phyloP scores from a whole-genome alignment of 2,888 invertebrate genomes.

The Scaptomyza tumidula region DNA sequence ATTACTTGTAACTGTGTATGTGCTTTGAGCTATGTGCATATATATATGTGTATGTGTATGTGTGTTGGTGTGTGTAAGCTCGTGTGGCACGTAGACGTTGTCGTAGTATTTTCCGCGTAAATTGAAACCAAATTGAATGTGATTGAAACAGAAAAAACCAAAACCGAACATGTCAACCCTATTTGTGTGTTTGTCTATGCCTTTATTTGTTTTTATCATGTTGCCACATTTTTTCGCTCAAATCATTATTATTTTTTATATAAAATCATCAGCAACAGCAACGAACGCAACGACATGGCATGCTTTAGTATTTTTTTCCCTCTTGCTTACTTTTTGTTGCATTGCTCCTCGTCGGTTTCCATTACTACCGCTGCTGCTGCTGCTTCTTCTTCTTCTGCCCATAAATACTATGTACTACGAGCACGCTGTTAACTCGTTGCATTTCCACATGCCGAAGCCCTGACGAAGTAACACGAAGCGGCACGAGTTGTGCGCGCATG shows the following conservation, averaged over 20 bases:
- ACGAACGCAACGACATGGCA: slow-evolving; percentile 63
- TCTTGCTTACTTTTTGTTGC: slow-evolving; percentile 36
- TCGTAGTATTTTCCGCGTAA: slow-evolving; percentile 80
- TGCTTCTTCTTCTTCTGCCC: slow-evolving; percentile 57
- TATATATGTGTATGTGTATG: slow-evolving; percentile 13
- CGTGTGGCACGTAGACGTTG: slow-evolving; percentile 62
- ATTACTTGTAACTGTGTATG: slow-evolving; percentile 4
- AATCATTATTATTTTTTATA: slow-evolving; percentile 56
- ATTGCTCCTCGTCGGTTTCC: slow-evolving; percentile 40
- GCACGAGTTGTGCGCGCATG: slow-evolving; percentile 73
- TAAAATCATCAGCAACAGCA: slow-evolving; percentile 20
- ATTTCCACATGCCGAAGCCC: slow-evolving; percentile 56
- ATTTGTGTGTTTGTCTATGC: slow-evolving; percentile 25
- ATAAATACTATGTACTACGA: slow-evolving; percentile 71
- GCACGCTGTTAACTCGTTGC: slow-evolving; percentile 61
- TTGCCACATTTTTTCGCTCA: slow-evolving; percentile 42
- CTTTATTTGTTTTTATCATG: slow-evolving; percentile 36
- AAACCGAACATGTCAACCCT: slow-evolving; percentile 33
- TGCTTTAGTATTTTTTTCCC: slow-evolving; percentile 63
- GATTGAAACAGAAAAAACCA: slow-evolving; percentile 47
- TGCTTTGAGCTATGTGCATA: slow-evolving; percentile 2
- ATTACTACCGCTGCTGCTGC: slow-evolving; percentile 60
- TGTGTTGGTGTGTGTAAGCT: slow-evolving; percentile 32
- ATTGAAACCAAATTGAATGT: slow-evolving; percentile 74
- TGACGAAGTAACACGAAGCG: slow-evolving; percentile 53